Percentiles rank a stretch among this genome's conserved stretches.
Conservation (phyloP, 2,888 invertebrate genomes). For the Ormia ochracea region DNA sequence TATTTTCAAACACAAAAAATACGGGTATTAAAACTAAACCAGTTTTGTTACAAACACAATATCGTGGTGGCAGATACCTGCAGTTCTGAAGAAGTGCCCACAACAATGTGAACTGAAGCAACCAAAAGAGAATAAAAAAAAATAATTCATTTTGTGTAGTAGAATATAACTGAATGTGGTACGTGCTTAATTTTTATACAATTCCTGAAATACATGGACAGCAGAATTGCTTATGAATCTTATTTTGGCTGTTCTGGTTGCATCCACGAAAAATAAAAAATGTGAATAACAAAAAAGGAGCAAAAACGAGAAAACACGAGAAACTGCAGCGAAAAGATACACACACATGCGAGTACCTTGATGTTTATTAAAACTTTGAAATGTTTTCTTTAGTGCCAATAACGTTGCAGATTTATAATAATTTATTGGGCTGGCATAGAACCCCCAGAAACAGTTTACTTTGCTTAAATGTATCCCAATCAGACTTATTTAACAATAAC, state of each 20-base stretch:
- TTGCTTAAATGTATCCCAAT: background rate
- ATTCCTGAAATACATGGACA: slow-evolving; percentile 24
- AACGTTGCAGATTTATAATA: background rate
- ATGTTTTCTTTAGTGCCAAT: slow-evolving; percentile 36
- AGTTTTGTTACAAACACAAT: background rate
- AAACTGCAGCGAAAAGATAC: slow-evolving; percentile 1
- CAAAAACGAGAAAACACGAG: background rate
- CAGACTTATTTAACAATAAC: too few species aligned
- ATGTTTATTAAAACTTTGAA: slow-evolving; percentile 11
- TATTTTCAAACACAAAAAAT: too few species aligned
- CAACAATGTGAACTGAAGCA: background rate
- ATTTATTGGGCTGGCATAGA: background rate
- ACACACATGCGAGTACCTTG: background rate
- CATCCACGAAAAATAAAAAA: background rate
- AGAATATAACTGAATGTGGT: slow-evolving; percentile 32
- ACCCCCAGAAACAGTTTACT: background rate
- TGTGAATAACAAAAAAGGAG: too few species aligned
- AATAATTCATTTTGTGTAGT: slow-evolving; percentile 52
- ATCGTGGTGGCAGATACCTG: background rate
- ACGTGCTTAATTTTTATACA: slow-evolving; percentile 56
- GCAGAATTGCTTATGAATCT: slow-evolving; percentile 6
- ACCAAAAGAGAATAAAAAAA: slow-evolving; percentile 11
- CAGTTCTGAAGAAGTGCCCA: background rate
- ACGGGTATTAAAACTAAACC: too few species aligned
- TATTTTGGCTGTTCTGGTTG: background rate